A percentile compares a stretch with the other conserved stretches of the same genome.
Evolutionary conservation across 2,113 vertebrate genomes (phyloP).

Genomic region (Uria lomvia): DNA sequence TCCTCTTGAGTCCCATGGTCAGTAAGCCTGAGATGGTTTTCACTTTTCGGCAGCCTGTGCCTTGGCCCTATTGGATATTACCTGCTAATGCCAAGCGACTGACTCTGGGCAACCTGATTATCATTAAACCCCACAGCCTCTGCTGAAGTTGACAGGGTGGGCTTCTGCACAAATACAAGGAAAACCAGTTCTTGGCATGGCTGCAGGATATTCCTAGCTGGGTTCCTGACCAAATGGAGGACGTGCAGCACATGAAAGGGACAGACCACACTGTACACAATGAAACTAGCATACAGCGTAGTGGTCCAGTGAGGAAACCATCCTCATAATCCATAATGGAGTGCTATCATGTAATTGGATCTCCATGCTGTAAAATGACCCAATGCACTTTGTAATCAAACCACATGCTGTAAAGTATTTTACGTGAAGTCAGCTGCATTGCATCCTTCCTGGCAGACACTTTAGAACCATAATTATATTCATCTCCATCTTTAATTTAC

Average conservation of each 20-base stretch:
- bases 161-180: not conserved
- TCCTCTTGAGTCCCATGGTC: not conserved
- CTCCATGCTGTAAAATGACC: not conserved
- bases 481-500: not conserved
- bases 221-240: not conserved
- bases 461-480: constrained; percentile 16
- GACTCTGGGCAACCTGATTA: not conserved
- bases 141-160: not conserved
- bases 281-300: not conserved
- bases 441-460: not conserved
- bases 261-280: not conserved
- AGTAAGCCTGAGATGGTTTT: not conserved
- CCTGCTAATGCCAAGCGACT: not conserved
- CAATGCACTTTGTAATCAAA: constrained; percentile 25
- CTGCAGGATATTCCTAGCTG: not conserved
- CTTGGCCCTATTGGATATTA: not conserved
- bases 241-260: not conserved
- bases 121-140: not conserved
- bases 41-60: not conserved
- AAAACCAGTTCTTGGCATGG: not conserved
- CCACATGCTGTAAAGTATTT: not conserved
- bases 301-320: not conserved
- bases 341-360: not conserved
- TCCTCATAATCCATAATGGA: not conserved
- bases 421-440: not conserved